Evolutionary conservation across 2,888 invertebrate species (phyloP), one percentile per base, ranked within the genome.

Genomic region (Archips xylosteana): DNA sequence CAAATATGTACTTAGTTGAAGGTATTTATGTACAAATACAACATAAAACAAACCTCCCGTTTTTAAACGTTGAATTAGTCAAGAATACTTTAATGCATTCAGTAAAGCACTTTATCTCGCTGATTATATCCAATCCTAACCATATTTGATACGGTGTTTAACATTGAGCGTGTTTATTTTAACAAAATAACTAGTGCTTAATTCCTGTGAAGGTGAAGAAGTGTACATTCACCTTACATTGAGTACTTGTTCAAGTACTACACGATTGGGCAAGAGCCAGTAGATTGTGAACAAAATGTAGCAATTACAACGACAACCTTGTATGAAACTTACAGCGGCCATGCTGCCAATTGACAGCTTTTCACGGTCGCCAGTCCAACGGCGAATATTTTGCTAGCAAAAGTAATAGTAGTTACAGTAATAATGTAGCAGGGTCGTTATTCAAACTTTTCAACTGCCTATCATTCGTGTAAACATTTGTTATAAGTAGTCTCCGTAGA

Each of bases 231-330:
- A 64, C 63, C 57, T 69, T 42, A 42, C 63, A 39, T 13, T 49
- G 51, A 68, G 66, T 67, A 61, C 61, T 54, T 32, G 39, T 34
- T 63, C 63, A 32, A 47, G 62, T 62, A 51, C 49, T 65, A 4
- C 34, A 0, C 5, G 9, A 36, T 68, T 73, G 51, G 15, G 73
- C 63, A 73, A 68, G 60, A 39, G 67, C 23, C 47, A 67, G 67
- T 72, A 73, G 68, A 63, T 73, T 73, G 68, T 64, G 42, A 73
- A 73, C 63, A 73, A 73, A 73, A 73, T 69, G 68, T 73, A 59
- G 63, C 73, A 64, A 73, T 73, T 69, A 69, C 68, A 59, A 13
- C 60, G 70, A 65, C 59, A 73, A 60, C 68, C 73, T 73, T 73
- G 73, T 68, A 34, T 63, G 63, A 64, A 63, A 51, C 63, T 64